These are phyloP conservation scores for Ditula angustiorana DNA, from an alignment of 2,888 invertebrate genomes.

Conservation along the genomic window DNA sequence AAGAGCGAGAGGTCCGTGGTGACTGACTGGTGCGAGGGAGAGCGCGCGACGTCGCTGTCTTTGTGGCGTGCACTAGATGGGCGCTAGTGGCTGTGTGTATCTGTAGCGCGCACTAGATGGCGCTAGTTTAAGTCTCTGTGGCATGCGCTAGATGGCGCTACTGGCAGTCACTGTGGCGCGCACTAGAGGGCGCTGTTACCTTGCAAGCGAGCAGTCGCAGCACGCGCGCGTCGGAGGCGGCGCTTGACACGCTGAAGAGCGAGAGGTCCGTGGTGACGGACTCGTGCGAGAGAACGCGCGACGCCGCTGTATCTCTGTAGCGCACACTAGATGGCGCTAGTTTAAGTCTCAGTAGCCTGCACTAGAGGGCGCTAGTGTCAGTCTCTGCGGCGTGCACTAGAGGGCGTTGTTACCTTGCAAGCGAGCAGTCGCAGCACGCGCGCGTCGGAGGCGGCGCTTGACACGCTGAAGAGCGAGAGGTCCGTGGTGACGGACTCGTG, in stretches of 20 bases:
- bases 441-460: slow-evolving; percentile 84
- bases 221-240: slow-evolving; percentile 76
- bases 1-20: slow-evolving; percentile 93
- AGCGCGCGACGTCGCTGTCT: slow-evolving; percentile 52
- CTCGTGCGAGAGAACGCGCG: too few species aligned
- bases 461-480: slow-evolving; percentile 91
- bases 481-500: slow-evolving; percentile 95
- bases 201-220: slow-evolving; percentile 72
- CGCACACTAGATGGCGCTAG: too few species aligned
- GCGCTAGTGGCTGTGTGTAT: too few species aligned
- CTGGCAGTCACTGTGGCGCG: neutral
- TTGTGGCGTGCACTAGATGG: neutral
- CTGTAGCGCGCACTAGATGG: neutral
- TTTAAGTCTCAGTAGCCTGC: too few species aligned
- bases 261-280: too few species aligned
- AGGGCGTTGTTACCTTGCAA: slow-evolving; percentile 60
- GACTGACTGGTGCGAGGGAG: slow-evolving; percentile 94
- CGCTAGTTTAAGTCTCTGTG: neutral
- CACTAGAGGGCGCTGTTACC: slow-evolving; percentile 49
- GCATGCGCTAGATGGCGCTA: too few species aligned
- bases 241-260: too few species aligned
- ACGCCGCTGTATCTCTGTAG: too few species aligned
- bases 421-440: slow-evolving; percentile 72
- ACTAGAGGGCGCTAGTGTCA: too few species aligned
- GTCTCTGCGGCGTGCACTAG: neutral